Conservation (phyloP, 2,888 invertebrate species). For the Hyalella azteca region DNA sequence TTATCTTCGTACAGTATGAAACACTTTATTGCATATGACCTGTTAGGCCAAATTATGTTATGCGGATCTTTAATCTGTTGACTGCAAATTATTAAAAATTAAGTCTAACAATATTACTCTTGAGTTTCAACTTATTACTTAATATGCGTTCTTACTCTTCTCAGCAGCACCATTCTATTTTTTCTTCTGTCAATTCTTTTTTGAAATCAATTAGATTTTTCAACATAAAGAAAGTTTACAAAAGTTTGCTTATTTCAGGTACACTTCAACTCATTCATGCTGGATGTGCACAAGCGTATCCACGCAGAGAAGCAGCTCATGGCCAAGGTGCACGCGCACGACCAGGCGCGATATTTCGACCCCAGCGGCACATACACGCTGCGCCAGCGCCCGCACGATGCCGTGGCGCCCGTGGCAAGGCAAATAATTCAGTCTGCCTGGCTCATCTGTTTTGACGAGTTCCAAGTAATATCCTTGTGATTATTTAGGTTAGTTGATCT, state of each 20-base stretch:
- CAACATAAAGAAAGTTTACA: constrained; percentile 62
- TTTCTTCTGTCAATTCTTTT: neutral
- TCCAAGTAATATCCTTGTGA: constrained; percentile 86
- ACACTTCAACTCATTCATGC: constrained; percentile 98
- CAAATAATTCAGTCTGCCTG: constrained; percentile 83
- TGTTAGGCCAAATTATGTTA: too few species aligned
- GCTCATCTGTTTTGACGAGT: constrained; percentile 97
- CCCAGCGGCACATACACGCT: constrained; percentile 62
- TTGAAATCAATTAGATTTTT: neutral
- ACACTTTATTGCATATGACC: too few species aligned
- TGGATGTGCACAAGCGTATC: constrained; percentile 88
- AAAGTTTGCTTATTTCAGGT: constrained; percentile 74
- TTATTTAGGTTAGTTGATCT: too few species aligned
- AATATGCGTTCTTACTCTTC: too few species aligned
- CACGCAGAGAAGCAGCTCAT: constrained; percentile 78
- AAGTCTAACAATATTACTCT: too few species aligned
- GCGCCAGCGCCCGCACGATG: constrained; percentile 81
- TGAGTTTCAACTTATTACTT: too few species aligned
- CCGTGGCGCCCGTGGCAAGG: constrained; percentile 91
- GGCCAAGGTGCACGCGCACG: constrained; percentile 64
- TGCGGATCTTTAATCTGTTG: too few species aligned
- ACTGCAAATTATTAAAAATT: too few species aligned
- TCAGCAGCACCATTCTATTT: neutral
- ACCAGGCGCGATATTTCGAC: constrained; percentile 57
- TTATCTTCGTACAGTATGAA: too few species aligned